These are phyloP conservation scores for Oxycera nigricornis DNA, from an alignment of 2,888 invertebrate species.

Conservation along the genomic window DNA sequence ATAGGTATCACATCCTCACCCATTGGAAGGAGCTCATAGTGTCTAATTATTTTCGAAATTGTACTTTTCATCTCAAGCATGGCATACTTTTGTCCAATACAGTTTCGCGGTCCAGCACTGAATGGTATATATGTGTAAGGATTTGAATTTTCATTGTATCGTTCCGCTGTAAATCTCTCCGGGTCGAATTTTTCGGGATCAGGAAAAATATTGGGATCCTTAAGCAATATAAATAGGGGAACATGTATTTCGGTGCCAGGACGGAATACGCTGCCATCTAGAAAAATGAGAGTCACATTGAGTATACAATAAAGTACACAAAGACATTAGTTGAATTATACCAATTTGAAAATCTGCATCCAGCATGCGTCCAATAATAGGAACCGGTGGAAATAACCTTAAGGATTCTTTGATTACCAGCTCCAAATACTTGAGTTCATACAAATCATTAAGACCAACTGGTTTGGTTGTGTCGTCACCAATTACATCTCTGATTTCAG, in stretches of 20 bases:
- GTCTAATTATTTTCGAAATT: constrained; percentile 53
- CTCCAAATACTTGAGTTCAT: constrained; percentile 46
- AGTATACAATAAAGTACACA: not conserved
- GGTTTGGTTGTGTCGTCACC: constrained; percentile 51
- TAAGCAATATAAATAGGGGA: constrained; percentile 54
- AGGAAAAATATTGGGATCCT: constrained; percentile 53
- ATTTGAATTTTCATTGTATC: constrained; percentile 49
- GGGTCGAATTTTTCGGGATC: constrained; percentile 56
- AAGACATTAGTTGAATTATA: constrained; percentile 49
- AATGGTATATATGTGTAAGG: constrained; percentile 57
- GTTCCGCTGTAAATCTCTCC: constrained; percentile 62
- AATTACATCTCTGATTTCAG: constrained; percentile 57
- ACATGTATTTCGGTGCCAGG: constrained; percentile 55
- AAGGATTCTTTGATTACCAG: constrained; percentile 47
- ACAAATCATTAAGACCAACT: constrained; percentile 48
- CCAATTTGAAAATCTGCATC: constrained; percentile 40
- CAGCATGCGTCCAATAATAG: constrained; percentile 42
- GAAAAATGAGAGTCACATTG: not conserved
- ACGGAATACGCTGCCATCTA: constrained; percentile 53
- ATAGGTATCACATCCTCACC: constrained; percentile 52
- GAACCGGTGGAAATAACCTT: constrained; percentile 46
- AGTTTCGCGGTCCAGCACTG: constrained; percentile 65
- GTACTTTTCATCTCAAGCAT: constrained; percentile 55
- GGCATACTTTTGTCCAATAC: constrained; percentile 59
- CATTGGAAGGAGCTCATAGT: constrained; percentile 55